Percentiles rank a stretch among this genome's conserved stretches.
These are phyloP conservation scores for Narcine bancroftii DNA, from an alignment of 2,113 vertebrate genomes.

Conservation along the genomic window DNA sequence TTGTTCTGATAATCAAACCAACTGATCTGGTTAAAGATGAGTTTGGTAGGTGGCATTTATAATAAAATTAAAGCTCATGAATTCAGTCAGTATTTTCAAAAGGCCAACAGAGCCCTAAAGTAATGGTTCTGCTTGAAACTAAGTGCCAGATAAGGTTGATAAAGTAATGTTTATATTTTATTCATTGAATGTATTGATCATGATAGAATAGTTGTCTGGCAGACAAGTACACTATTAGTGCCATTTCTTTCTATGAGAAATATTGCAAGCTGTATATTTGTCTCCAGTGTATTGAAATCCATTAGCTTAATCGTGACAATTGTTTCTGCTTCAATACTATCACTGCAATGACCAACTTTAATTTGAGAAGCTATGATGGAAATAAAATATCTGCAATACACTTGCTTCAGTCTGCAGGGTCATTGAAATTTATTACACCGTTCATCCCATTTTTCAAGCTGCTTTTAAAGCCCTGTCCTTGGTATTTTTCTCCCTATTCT, in stretches of 20 bases:
- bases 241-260: not conserved
- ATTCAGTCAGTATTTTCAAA: not conserved
- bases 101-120: not conserved
- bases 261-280: not conserved
- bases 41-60: not conserved
- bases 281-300: not conserved
- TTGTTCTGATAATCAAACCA: not conserved
- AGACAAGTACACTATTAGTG: not conserved
- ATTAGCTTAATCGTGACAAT: not conserved
- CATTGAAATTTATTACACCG: no score
- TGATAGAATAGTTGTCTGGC: not conserved
- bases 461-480: not conserved
- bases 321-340: not conserved
- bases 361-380: not conserved
- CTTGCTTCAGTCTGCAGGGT: not conserved
- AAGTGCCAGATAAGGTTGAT: not conserved
- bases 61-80: not conserved
- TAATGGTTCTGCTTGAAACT: not conserved
- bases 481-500: not conserved
- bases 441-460: no score
- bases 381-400: not conserved
- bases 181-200: not conserved
- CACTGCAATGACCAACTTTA: not conserved
- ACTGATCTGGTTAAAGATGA: not conserved
- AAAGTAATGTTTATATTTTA: constrained; percentile 1